Percentiles rank a stretch among this genome's conserved stretches.
These are phyloP conservation scores for Stichodactyla mertensii DNA, from an alignment of 64 coral and sea anemone species.

Conservation along the genomic window DNA sequence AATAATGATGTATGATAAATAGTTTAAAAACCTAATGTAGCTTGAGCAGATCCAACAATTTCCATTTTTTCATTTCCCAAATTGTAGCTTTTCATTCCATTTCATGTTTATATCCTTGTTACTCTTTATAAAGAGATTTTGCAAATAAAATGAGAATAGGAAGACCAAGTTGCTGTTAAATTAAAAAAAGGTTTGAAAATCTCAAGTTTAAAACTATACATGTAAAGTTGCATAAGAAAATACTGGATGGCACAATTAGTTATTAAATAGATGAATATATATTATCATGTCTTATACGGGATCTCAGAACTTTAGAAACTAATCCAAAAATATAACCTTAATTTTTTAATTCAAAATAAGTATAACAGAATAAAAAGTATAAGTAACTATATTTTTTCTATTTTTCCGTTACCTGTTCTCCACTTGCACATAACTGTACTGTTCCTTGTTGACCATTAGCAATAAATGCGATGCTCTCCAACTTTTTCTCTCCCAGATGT, in stretches of 20 bases:
- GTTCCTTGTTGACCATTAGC: conserved; percentile 68
- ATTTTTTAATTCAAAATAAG: conserved; percentile 2
- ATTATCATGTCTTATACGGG: neutral
- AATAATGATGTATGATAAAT: neutral
- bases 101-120: neutral
- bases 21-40: neutral
- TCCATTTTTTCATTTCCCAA: neutral
- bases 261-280: neutral
- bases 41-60: neutral
- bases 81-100: neutral
- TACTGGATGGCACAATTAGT: neutral
- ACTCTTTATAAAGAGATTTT: neutral
- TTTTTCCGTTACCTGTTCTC: conserved; percentile 54
- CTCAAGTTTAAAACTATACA: neutral
- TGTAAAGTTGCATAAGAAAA: neutral
- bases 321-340: neutral
- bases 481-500: conserved; percentile 53
- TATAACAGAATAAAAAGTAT: conserved; percentile 7
- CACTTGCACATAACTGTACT: conserved; percentile 50
- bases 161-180: neutral
- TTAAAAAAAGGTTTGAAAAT: neutral
- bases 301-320: neutral
- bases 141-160: neutral
- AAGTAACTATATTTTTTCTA: neutral
- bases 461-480: conserved; percentile 73